Percentiles rank a stretch among this genome's conserved stretches.
Evolutionary conservation across 2,888 invertebrate species (phyloP).

Genomic region (Hirudinaria manillensis): DNA sequence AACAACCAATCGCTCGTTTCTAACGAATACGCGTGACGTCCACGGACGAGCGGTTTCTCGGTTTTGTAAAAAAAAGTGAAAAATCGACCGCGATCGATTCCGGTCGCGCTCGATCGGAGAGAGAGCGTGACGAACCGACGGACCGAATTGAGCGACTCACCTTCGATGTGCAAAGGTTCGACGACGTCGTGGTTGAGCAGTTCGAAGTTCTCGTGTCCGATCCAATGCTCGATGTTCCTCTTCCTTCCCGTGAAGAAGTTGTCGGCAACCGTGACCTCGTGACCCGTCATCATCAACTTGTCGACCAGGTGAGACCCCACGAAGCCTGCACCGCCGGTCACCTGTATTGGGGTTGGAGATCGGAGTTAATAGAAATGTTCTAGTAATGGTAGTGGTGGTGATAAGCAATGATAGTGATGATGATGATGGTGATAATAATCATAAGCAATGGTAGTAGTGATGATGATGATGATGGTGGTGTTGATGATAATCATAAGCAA

Average conservation of each 20-base stretch:
- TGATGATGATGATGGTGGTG: constrained; percentile 9
- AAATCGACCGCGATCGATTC: too few relatives aligned
- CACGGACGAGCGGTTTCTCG: too few relatives aligned
- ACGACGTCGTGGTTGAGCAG: constrained; percentile 97
- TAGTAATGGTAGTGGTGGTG: neutral
- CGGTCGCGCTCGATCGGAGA: neutral
- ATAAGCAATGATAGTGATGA: constrained; percentile 10
- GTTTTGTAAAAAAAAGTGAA: too few relatives aligned
- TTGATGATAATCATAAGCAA: neutral
- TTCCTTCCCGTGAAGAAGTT: constrained; percentile 77
- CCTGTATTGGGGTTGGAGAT: constrained; percentile 55
- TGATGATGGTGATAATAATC: constrained; percentile 25
- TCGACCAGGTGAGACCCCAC: constrained; percentile 98
- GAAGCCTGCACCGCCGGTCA: constrained; percentile 94
- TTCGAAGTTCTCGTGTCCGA: constrained; percentile 97
- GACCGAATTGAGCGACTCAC: constrained; percentile 55
- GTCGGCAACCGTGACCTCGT: constrained; percentile 91
- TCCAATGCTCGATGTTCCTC: constrained; percentile 95
- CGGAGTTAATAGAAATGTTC: neutral
- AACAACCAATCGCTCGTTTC: too few relatives aligned
- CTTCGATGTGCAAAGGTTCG: constrained; percentile 92
- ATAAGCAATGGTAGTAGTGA: neutral
- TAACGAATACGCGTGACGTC: too few relatives aligned
- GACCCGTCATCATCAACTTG: constrained; percentile 85
- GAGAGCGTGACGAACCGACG: neutral